Conservation (phyloP, 2,113 vertebrate species). For the Misgurnus mizolepis region DNA sequence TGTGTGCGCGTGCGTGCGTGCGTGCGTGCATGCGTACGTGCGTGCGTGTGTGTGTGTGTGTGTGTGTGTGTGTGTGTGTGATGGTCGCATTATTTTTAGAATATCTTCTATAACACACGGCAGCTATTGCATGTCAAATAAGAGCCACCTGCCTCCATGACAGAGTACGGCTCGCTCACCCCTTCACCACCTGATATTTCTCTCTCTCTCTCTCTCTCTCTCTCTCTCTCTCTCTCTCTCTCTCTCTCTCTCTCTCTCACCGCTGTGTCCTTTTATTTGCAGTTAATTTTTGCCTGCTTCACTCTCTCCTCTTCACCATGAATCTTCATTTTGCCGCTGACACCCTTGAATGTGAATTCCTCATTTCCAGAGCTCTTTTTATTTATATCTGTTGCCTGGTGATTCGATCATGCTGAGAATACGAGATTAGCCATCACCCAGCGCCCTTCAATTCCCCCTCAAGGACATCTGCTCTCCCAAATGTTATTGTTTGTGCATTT, state of each 20-base stretch:
- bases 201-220: not conserved
- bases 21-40: too few relatives aligned
- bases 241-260: conserved; percentile 60
- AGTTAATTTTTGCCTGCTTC: conserved; percentile 83
- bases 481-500: conserved; percentile 81
- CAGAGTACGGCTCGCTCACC: conserved; percentile 72
- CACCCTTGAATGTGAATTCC: conserved; percentile 95
- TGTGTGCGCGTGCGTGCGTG: too few relatives aligned
- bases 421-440: conserved; percentile 89
- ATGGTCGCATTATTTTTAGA: conserved; percentile 73
- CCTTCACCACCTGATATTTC: conserved; percentile 53
- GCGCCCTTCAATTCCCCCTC: conserved; percentile 86
- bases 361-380: conserved; percentile 91
- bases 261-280: conserved; percentile 78
- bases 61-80: conserved; percentile 62
- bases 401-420: conserved; percentile 95
- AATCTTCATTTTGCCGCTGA: conserved; percentile 93
- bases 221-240: not conserved
- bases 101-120: conserved; percentile 65
- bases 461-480: conserved; percentile 90
- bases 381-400: conserved; percentile 95
- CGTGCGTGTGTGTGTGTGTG: too few relatives aligned
- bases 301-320: conserved; percentile 84
- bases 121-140: conserved; percentile 76
- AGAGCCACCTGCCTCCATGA: conserved; percentile 79